A percentile compares a stretch with the other conserved stretches of the same genome.
These are phyloP conservation scores for Corythaixoides concolor DNA, from an alignment of 2,113 vertebrate species.

Conservation along the genomic window DNA sequence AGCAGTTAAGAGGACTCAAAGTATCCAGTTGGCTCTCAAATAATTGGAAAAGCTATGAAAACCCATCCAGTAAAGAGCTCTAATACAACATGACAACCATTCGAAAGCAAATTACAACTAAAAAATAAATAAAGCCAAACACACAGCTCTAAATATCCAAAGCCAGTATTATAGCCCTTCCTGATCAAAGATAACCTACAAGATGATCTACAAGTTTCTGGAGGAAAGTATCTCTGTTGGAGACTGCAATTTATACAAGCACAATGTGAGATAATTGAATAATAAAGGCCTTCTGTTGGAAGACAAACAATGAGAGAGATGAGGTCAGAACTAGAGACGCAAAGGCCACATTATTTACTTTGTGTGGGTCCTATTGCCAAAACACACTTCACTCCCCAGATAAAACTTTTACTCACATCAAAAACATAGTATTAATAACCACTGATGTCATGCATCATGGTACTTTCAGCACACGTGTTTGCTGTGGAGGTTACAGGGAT, in stretches of 20 bases:
- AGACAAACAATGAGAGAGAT: not conserved
- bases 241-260: not conserved
- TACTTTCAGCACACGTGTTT: not conserved
- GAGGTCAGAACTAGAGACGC: not conserved
- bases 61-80: not conserved
- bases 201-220: not conserved
- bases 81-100: not conserved
- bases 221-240: not conserved
- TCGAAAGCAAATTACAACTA: not conserved
- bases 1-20: not conserved
- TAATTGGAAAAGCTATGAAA: not conserved
- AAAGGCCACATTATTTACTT: not conserved
- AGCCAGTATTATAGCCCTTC: not conserved
- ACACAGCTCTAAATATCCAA: not conserved
- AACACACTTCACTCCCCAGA: conserved; percentile 6
- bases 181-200: not conserved
- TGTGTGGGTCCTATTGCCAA: not conserved
- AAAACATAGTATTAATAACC: not conserved
- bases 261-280: not conserved
- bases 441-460: not conserved
- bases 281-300: not conserved
- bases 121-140: not conserved
- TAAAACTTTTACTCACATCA: not conserved
- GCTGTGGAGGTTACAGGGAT: not conserved
- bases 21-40: not conserved